Evolutionary conservation across 2,888 invertebrate species (phyloP).

Genomic region (Clanis bilineata): DNA sequence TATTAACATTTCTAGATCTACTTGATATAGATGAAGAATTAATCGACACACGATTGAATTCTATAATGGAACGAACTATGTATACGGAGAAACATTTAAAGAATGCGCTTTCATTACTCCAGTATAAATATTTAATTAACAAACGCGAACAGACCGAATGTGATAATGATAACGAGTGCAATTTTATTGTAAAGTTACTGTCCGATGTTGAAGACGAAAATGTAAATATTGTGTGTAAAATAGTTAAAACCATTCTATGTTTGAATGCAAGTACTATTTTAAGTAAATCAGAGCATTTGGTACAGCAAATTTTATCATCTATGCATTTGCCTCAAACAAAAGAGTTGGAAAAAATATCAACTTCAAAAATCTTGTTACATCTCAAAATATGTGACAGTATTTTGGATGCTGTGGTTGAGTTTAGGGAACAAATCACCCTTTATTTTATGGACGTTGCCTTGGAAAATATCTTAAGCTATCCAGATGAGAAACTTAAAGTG

Average conservation of each 20-base stretch:
- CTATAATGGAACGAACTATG: constrained; percentile 51
- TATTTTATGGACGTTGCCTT: constrained; percentile 55
- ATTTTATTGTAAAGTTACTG: constrained; percentile 58
- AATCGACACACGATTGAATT: constrained; percentile 58
- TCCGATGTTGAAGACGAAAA: constrained; percentile 44
- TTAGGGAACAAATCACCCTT: constrained; percentile 43
- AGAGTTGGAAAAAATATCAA: constrained; percentile 22
- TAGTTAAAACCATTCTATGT: constrained; percentile 51
- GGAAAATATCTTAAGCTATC: constrained; percentile 49
- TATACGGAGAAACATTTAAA: constrained; percentile 53
- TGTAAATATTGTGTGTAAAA: constrained; percentile 54
- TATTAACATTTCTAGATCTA: constrained; percentile 63
- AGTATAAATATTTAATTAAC: constrained; percentile 70
- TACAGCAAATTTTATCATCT: constrained; percentile 64
- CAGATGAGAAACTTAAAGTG: constrained; percentile 51
- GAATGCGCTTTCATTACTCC: constrained; percentile 55
- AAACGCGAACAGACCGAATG: constrained; percentile 62
- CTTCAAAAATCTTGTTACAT: constrained; percentile 33
- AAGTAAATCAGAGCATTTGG: constrained; percentile 66
- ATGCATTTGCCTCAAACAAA: constrained; percentile 36
- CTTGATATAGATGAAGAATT: constrained; percentile 70
- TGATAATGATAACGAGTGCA: constrained; percentile 58
- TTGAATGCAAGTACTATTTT: constrained; percentile 51
- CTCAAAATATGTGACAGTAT: constrained; percentile 60
- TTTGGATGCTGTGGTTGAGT: constrained; percentile 49